Conservation (phyloP, 2,113 vertebrate genomes). For the Chelonoidis abingdonii region DNA sequence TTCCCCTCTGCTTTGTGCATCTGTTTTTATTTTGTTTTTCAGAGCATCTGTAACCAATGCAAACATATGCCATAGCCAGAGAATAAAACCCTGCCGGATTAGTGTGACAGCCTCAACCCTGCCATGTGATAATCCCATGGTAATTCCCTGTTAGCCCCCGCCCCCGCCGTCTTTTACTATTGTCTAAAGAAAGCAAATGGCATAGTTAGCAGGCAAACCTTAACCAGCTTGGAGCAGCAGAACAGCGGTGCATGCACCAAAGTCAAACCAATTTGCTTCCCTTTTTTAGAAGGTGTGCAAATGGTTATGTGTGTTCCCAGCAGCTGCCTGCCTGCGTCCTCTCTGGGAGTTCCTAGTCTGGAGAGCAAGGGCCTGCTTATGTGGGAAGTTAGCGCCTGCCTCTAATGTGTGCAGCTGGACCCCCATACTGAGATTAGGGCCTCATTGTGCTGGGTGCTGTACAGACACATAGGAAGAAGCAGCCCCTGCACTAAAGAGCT, state of each 20-base stretch:
- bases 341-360: neutral
- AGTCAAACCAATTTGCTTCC: neutral
- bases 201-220: conserved; percentile 59
- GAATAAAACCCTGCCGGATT: conserved; percentile 58
- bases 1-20: neutral
- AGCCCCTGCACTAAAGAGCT: too few relatives aligned
- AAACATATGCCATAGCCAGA: conserved; percentile 28
- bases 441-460: neutral
- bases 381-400: neutral
- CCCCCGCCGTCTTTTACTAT: conserved; percentile 42
- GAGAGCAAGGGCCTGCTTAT: neutral
- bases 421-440: neutral
- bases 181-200: conserved; percentile 69
- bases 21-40: neutral
- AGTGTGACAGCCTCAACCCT: conserved; percentile 43
- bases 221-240: conserved; percentile 56
- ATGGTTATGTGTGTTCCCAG: neutral
- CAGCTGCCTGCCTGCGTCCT: neutral
- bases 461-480: neutral
- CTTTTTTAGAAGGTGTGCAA: neutral
- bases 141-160: conserved; percentile 57
- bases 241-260: neutral
- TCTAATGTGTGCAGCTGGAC: neutral
- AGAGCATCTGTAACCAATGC: conserved; percentile 60
- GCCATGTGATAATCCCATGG: conserved; percentile 38